Conservation (phyloP, 2,113 vertebrate genomes). For the Canis aureus region DNA sequence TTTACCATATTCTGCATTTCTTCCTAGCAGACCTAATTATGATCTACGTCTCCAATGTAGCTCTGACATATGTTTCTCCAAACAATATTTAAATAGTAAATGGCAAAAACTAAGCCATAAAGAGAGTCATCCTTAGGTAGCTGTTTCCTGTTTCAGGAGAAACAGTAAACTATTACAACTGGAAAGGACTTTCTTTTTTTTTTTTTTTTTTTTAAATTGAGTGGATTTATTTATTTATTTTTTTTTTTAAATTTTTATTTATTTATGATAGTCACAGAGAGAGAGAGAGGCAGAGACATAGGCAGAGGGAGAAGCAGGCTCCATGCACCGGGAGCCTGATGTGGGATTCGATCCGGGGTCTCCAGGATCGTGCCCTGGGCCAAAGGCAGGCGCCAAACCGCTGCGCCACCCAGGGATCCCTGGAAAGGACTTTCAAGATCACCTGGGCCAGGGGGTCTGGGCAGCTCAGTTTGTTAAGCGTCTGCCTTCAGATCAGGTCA, state of each 20-base stretch:
- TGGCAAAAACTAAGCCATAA: not conserved
- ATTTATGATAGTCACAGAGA: no score
- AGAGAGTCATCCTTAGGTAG: not conserved
- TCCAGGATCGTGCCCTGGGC: no score
- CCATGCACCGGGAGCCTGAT: no score
- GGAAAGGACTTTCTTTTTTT: not conserved
- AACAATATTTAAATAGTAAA: slow-evolving; percentile 28
- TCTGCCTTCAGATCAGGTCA: not conserved
- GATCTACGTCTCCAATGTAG: not conserved
- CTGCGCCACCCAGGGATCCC: no score
- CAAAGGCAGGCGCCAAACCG: no score
- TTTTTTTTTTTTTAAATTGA: no score
- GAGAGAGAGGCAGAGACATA: no score
- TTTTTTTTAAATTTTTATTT: no score
- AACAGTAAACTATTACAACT: not conserved
- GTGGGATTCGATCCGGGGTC: no score
- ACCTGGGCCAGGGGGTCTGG: not conserved
- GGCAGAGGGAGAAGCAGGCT: no score
- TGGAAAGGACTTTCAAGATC: not conserved
- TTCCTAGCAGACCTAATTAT: not conserved
- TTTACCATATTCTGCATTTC: not conserved
- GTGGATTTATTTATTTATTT: no score
- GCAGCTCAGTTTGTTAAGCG: not conserved
- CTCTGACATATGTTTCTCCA: not conserved
- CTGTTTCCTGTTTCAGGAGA: not conserved